Base-by-base conservation (phyloP, 2,797 vertebrate species). In the Mastacembelus armatus region DNA sequence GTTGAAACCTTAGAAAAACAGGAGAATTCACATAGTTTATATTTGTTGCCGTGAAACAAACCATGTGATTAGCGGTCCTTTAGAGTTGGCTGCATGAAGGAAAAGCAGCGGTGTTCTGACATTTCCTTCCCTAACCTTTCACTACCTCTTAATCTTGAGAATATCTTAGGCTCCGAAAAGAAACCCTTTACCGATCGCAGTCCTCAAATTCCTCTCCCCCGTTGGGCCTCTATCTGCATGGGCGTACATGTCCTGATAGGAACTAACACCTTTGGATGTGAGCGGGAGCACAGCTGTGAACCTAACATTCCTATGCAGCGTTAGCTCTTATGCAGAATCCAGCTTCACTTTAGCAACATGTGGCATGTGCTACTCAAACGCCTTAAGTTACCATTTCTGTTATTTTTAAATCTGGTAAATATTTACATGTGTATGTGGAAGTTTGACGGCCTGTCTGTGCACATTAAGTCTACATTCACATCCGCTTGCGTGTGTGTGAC, bases 261-360 rank as follows among this genome's bases (percentile, higher is more conserved):
- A 71, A 63, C 71, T 73, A 81, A 89, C 90, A 91, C 87, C 86
- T 86, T 69, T 81, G 66, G 50, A 84, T 85, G 77, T 77, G 81
- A 85, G 80, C 61, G 45, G 73, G 81, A 84, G 81, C 74, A 77
- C 84, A 80, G 77, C 83, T 92, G 93, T n/a, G n/a, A n/a, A n/a
- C 19, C 44, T 66, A 56, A 35, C 55, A 51, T 76, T 75, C 58
- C 65, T 59, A 58, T 51, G 71, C 8, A n/a, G 72, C 7, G 11
- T 69, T 50, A 22, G 30, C 39, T 71, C 67, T 78, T 29, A 63
- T 68, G 61, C 44, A 26, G 18, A 66, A 66, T 66, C 65, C 15
- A 14, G 29, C 57, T 67, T 15, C 24, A 69, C 27, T 27, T 59
- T 33, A 70, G 64, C 56, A 68, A 74, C 49, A 72, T 48, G 70